phyloP scores from a whole-genome alignment of 2,888 invertebrate genomes.

The Phengaris alcon region DNA sequence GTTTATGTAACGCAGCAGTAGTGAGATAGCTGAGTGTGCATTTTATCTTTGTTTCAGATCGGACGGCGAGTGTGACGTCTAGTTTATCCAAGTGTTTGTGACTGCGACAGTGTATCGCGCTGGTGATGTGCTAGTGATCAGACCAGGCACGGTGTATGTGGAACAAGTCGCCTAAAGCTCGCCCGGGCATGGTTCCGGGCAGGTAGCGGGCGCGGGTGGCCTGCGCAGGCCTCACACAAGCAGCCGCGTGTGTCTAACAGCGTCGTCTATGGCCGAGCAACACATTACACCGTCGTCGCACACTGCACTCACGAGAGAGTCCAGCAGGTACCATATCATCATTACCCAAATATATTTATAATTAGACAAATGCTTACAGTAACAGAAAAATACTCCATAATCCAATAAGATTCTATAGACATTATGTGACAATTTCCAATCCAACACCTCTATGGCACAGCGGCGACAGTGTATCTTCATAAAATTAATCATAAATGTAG shows the following conservation, averaged over 20 bases:
- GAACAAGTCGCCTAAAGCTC: constrained; percentile 63
- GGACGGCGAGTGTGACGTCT: constrained; percentile 52
- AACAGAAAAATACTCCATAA: background rate
- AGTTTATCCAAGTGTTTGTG: constrained; percentile 49
- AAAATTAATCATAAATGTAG: too few relatives aligned
- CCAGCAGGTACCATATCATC: constrained; percentile 68
- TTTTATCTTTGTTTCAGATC: constrained; percentile 74
- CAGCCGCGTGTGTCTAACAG: constrained; percentile 83
- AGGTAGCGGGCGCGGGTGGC: constrained; percentile 80
- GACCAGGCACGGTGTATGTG: constrained; percentile 60
- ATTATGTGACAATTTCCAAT: too few relatives aligned
- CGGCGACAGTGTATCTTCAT: too few relatives aligned
- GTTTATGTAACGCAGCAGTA: constrained; percentile 76
- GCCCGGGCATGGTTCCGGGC: constrained; percentile 78
- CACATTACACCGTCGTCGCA: constrained; percentile 86
- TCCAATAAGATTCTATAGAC: background rate
- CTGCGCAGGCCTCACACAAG: constrained; percentile 78
- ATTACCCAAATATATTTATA: background rate
- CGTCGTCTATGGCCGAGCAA: constrained; percentile 95
- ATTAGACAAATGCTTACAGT: background rate
- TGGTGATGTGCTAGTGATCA: constrained; percentile 48
- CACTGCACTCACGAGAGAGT: constrained; percentile 86
- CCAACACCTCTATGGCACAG: too few relatives aligned
- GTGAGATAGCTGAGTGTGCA: constrained; percentile 61
- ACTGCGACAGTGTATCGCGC: constrained; percentile 46